A percentile compares a stretch with the other conserved stretches of the same genome.
phyloP scores from a whole-genome alignment of 2,797 vertebrate genomes.

The Adelosebastes latens region DNA sequence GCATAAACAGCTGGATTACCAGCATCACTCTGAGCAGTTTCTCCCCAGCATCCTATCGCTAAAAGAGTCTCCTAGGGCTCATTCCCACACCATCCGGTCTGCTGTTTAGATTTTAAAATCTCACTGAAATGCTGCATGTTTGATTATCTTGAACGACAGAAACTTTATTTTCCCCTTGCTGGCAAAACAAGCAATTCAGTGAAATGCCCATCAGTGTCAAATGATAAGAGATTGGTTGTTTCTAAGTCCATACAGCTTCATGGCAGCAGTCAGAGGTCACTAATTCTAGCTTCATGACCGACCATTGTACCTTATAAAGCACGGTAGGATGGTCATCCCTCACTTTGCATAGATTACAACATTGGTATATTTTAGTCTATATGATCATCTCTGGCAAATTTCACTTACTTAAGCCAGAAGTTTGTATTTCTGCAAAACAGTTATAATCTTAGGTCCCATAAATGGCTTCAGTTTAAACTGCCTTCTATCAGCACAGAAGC shows the following conservation, averaged over 20 bases:
- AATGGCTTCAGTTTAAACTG: no score
- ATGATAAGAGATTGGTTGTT: no score
- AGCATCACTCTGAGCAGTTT: background rate
- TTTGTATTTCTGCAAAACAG: no score
- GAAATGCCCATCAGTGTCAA: background rate
- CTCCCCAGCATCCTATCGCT: background rate
- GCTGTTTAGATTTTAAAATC: conserved; percentile 61
- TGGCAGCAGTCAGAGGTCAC: background rate
- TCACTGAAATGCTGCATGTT: conserved; percentile 58
- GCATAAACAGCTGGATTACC: conserved; percentile 3
- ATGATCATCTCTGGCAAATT: no score
- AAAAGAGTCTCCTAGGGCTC: conserved; percentile 2
- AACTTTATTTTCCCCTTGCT: background rate
- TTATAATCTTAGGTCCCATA: no score
- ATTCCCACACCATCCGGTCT: background rate
- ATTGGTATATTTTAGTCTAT: no score
- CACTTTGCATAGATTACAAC: no score
- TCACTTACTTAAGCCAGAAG: no score
- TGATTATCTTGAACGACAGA: conserved; percentile 1
- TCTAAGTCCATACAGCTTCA: background rate
- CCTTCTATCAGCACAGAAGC: no score
- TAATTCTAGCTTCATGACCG: no score
- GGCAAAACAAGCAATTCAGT: background rate
- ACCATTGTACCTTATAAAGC: no score
- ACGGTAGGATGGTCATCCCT: no score